phyloP scores from a whole-genome alignment of 2,113 vertebrate genomes.

The Passer montanus region DNA sequence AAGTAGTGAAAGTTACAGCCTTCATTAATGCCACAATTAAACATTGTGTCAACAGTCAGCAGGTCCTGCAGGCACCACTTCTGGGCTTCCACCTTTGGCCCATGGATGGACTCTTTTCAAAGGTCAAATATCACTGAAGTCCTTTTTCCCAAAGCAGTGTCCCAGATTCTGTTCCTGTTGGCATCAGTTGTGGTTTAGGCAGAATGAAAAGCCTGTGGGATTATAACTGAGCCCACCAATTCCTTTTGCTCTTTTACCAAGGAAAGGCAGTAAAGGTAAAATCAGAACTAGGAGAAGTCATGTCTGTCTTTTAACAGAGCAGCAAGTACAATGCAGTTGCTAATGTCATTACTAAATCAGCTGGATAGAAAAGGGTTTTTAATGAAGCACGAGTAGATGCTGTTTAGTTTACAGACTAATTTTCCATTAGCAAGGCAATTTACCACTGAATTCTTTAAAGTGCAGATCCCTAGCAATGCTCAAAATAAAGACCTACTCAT shows the following conservation, averaged over 20 bases:
- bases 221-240: not conserved
- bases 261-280: not conserved
- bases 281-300: not conserved
- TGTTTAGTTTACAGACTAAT: not conserved
- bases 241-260: not conserved
- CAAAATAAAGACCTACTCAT: not conserved
- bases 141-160: not conserved
- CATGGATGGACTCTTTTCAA: not conserved
- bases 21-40: not conserved
- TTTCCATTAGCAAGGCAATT: constrained; percentile 27
- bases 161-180: not conserved
- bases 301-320: not conserved
- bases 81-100: not conserved
- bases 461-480: not conserved
- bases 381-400: constrained; percentile 1
- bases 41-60: not conserved
- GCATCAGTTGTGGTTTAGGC: not conserved
- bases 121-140: not conserved
- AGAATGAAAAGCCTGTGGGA: not conserved
- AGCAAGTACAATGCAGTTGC: not conserved
- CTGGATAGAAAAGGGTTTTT: constrained; percentile 21
- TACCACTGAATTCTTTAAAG: not conserved
- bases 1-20: not conserved
- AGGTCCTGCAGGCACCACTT: not conserved
- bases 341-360: not conserved